Percentiles rank a stretch among this genome's conserved stretches.
Evolutionary conservation across 2,797 vertebrate species (phyloP).

Genomic region (Peromyscus attwateri): DNA sequence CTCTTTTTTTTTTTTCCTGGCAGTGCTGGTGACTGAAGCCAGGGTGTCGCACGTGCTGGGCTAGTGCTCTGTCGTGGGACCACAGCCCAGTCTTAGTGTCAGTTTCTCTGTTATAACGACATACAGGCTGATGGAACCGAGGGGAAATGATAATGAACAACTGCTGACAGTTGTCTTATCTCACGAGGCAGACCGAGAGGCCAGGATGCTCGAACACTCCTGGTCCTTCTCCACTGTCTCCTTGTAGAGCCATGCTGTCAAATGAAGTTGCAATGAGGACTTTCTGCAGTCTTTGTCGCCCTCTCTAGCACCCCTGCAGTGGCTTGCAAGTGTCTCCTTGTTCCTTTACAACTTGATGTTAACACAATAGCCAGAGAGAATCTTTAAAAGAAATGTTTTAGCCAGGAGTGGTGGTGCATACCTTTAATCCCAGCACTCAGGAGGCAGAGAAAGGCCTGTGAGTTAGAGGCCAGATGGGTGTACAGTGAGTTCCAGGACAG

Average conservation of each 20-base stretch:
- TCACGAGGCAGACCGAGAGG: not conserved
- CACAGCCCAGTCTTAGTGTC: no score
- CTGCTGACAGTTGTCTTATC: not conserved
- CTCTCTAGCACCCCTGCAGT: not conserved
- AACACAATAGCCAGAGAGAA: not conserved
- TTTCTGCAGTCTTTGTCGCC: not conserved
- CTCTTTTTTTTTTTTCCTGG: not conserved
- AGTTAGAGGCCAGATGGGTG: not conserved
- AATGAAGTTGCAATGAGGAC: not conserved
- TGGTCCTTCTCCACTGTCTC: not conserved
- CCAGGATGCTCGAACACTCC: constrained; percentile 4
- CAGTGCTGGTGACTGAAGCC: not conserved
- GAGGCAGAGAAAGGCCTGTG: not conserved
- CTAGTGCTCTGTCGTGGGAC: not conserved
- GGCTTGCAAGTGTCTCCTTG: constrained; percentile 1
- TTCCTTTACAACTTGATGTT: not conserved
- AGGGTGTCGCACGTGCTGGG: not conserved
- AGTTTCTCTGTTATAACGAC: not conserved
- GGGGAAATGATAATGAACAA: not conserved
- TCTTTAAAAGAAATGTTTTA: not conserved
- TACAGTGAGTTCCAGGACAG: not conserved
- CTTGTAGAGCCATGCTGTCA: not conserved
- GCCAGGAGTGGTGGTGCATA: not conserved
- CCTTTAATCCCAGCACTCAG: not conserved
- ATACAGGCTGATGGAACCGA: not conserved